Evolutionary conservation across 2,888 invertebrate genomes (phyloP).

Genomic region (Tryphoninae sp.): DNA sequence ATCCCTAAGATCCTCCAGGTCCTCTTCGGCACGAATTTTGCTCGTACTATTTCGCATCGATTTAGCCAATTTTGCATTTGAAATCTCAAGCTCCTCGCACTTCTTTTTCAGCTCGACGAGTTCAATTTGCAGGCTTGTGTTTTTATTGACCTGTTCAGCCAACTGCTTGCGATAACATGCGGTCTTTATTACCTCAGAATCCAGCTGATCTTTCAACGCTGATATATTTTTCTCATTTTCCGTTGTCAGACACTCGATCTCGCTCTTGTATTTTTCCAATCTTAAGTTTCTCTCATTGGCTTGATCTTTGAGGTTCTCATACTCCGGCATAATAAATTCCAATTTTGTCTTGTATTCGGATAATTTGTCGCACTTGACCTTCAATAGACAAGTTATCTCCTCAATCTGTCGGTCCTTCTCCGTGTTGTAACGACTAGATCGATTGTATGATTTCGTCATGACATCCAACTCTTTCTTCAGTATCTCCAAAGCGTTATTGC

Average conservation of each 20-base stretch:
- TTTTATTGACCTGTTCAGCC: slow-evolving; percentile 80
- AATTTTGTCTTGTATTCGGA: slow-evolving; percentile 79
- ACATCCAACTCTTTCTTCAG: slow-evolving; percentile 81
- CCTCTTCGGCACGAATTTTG: slow-evolving; percentile 77
- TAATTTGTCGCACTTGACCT: slow-evolving; percentile 76
- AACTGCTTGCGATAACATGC: slow-evolving; percentile 78
- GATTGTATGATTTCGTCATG: slow-evolving; percentile 77
- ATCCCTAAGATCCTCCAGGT: slow-evolving; percentile 76
- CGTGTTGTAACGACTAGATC: slow-evolving; percentile 79
- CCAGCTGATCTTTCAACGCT: slow-evolving; percentile 69
- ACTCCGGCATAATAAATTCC: slow-evolving; percentile 73
- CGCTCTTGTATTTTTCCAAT: slow-evolving; percentile 78
- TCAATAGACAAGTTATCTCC: slow-evolving; percentile 73
- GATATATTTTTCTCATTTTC: slow-evolving; percentile 76
- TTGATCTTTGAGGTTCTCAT: slow-evolving; percentile 73
- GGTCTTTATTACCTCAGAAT: slow-evolving; percentile 76
- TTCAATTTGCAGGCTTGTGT: slow-evolving; percentile 80
- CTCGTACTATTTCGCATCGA: slow-evolving; percentile 82
- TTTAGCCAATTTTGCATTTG: slow-evolving; percentile 79
- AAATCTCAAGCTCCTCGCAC: slow-evolving; percentile 81
- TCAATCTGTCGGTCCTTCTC: slow-evolving; percentile 79
- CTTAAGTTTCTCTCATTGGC: slow-evolving; percentile 66
- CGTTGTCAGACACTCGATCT: slow-evolving; percentile 79
- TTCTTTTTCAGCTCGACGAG: slow-evolving; percentile 82
- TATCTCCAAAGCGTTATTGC: slow-evolving; percentile 78